Evolutionary conservation across 2,888 invertebrate species (phyloP).

Genomic region (Scaptodrosophila latifasciaeformis): DNA sequence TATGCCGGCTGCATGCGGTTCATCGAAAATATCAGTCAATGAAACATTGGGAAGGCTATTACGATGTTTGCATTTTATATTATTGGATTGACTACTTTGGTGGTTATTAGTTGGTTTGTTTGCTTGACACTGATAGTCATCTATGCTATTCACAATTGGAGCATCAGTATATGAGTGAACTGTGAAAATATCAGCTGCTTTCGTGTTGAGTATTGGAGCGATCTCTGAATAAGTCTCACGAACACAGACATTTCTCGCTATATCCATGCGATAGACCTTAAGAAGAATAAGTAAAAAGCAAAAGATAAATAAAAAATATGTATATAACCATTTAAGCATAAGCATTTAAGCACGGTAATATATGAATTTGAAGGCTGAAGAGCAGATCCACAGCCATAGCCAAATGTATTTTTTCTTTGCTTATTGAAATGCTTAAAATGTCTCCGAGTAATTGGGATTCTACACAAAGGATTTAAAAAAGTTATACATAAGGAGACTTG

Average conservation of each 20-base stretch:
- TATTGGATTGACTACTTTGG: background rate
- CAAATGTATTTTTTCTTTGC: constrained; percentile 1
- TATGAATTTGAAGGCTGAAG: too few relatives aligned
- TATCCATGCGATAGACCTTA: constrained; percentile 84
- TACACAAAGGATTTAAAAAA: too few relatives aligned
- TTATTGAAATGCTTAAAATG: constrained; percentile 44
- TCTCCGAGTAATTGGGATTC: constrained; percentile 18
- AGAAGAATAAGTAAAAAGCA: background rate
- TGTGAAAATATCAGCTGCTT: constrained; percentile 11
- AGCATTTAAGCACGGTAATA: background rate
- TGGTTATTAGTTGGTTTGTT: constrained; percentile 2
- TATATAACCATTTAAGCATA: background rate
- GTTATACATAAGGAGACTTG: too few relatives aligned
- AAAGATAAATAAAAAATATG: constrained; percentile 3
- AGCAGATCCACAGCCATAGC: too few relatives aligned
- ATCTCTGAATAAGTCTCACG: constrained; percentile 74
- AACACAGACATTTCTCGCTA: constrained; percentile 85
- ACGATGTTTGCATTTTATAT: constrained; percentile 51
- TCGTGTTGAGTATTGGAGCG: constrained; percentile 26
- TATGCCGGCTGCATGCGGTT: constrained; percentile 7
- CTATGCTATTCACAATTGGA: constrained; percentile 3
- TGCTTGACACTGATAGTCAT: constrained; percentile 13
- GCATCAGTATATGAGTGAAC: constrained; percentile 23
- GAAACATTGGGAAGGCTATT: constrained; percentile 73
- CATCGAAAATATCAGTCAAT: constrained; percentile 56